Conservation (phyloP, 2,113 vertebrate species). For the Triplophysa tibetana region DNA sequence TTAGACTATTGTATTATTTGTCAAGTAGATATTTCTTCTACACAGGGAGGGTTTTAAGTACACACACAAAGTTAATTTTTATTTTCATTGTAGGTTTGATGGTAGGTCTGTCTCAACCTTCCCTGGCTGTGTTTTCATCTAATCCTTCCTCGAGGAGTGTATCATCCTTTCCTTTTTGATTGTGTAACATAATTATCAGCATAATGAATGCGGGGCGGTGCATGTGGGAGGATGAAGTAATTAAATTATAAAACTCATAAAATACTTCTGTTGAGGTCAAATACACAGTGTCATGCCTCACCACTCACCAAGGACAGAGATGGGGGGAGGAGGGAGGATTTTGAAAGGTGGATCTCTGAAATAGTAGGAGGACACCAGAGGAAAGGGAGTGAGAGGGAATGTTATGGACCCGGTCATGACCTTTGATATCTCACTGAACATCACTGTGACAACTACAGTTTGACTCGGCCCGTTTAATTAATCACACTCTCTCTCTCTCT, state of each 20-base stretch:
- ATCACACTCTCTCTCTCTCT: constrained; percentile 2
- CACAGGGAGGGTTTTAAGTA: not conserved
- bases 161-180: constrained; percentile 29
- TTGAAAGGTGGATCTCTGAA: constrained; percentile 35
- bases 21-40: not conserved
- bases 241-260: constrained; percentile 13
- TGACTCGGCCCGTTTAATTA: not conserved
- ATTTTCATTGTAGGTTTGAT: not conserved
- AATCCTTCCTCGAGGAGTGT: not conserved
- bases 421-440: constrained; percentile 30
- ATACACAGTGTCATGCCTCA: constrained; percentile 28
- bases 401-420: constrained; percentile 17
- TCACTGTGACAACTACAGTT: constrained; percentile 33
- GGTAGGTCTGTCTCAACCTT: not conserved
- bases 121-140: not conserved
- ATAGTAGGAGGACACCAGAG: constrained; percentile 31
- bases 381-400: constrained; percentile 30
- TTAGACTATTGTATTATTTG: not conserved
- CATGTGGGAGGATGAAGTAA: constrained; percentile 17
- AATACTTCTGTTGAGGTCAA: constrained; percentile 32
- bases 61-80: not conserved
- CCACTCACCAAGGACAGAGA: constrained; percentile 29
- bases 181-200: constrained; percentile 23
- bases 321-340: constrained; percentile 7
- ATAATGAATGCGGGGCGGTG: constrained; percentile 31